Percentiles rank a stretch among this genome's conserved stretches.
These are phyloP conservation scores for Heliconius cydno DNA, from an alignment of 2,888 invertebrate genomes.

Conservation along the genomic window DNA sequence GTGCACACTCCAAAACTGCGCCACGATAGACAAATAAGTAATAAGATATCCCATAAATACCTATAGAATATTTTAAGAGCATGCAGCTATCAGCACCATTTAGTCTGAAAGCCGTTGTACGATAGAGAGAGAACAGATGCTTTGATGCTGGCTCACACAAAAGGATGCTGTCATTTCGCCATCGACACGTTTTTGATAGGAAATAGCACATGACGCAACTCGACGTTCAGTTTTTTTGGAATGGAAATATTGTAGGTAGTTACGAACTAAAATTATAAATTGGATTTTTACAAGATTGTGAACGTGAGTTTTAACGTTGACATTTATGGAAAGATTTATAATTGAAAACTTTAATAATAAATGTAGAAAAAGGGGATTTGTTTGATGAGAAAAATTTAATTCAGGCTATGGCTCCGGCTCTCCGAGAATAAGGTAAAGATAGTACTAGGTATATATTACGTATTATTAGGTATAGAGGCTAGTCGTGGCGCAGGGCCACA, in stretches of 20 bases:
- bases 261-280: background rate
- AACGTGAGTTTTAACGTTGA: constrained; percentile 11
- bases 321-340: background rate
- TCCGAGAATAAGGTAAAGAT: background rate
- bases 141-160: constrained; percentile 39
- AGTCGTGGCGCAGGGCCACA: too few relatives aligned
- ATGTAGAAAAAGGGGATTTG: background rate
- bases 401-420: background rate
- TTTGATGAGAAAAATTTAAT: background rate
- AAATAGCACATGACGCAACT: constrained; percentile 21
- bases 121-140: constrained; percentile 36
- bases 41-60: background rate
- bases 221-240: constrained; percentile 11
- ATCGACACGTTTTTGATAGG: constrained; percentile 39
- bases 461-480: too few relatives aligned
- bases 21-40: background rate
- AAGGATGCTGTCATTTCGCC: constrained; percentile 36
- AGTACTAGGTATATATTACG: too few relatives aligned
- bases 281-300: background rate
- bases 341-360: background rate
- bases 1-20: background rate
- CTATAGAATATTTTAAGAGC: constrained; percentile 12
- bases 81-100: constrained; percentile 32
- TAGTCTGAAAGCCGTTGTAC: constrained; percentile 44
- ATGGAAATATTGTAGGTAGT: constrained; percentile 4